These are phyloP conservation scores for Mystacornis crossleyi DNA, from an alignment of 2,113 vertebrate species.

Conservation along the genomic window DNA sequence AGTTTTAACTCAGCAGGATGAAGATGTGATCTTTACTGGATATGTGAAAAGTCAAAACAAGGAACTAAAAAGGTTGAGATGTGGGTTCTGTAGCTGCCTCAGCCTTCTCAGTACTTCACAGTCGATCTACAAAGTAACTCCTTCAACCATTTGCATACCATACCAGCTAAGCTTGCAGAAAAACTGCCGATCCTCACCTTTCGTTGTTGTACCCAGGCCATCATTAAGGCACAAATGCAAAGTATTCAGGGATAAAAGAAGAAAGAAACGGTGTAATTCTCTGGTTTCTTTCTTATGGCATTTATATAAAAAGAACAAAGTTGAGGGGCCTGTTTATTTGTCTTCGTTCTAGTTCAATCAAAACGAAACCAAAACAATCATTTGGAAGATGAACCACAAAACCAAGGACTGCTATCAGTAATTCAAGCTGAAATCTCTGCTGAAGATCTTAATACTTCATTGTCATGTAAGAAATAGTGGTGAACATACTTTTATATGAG, in stretches of 20 bases:
- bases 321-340: neutral
- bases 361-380: neutral
- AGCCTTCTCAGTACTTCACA: neutral
- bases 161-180: neutral
- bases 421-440: neutral
- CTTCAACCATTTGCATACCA: neutral
- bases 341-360: neutral
- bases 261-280: neutral
- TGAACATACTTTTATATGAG: neutral
- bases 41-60: neutral
- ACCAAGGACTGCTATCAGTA: neutral
- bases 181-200: fast-evolving
- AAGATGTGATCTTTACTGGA: neutral
- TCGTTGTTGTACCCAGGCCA: neutral
- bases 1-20: neutral
- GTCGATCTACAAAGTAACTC: neutral
- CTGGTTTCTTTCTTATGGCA: neutral
- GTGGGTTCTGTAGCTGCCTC: neutral
- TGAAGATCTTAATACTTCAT: neutral
- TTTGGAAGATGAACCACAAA: neutral
- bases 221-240: neutral
- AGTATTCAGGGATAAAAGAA: neutral
- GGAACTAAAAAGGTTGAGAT: neutral
- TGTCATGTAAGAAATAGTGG: neutral
- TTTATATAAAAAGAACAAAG: neutral